Percentiles rank a stretch among this genome's conserved stretches.
Conservation (phyloP, 2,113 vertebrate genomes). For the Neoarius graeffei region DNA sequence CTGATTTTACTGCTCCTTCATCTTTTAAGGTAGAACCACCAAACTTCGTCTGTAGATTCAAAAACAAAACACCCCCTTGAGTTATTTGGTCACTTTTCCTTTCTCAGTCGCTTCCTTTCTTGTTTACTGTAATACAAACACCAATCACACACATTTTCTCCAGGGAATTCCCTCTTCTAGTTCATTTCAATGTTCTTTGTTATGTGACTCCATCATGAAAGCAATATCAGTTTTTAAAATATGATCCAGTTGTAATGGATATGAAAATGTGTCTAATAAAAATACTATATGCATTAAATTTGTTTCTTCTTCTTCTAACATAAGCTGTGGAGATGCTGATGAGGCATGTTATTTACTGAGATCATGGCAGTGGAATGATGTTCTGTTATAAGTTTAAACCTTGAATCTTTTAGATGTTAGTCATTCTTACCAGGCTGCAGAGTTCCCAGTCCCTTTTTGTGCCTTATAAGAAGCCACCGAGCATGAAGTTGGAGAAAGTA, state of each 20-base stretch:
- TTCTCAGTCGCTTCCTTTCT: too few species aligned
- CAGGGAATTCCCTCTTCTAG: too few species aligned
- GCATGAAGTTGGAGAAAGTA: too few species aligned
- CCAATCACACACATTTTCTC: too few species aligned
- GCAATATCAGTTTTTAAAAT: background rate
- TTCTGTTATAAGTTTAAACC: background rate
- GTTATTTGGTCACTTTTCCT: too few species aligned
- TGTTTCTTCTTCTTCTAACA: background rate
- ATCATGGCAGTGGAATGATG: background rate
- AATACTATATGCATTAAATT: background rate
- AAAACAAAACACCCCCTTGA: too few species aligned
- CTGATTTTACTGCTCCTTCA: too few species aligned
- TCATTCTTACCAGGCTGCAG: slow-evolving; percentile 19
- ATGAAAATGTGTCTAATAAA: background rate
- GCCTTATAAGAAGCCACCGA: background rate
- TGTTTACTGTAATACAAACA: too few species aligned
- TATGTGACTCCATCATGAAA: background rate
- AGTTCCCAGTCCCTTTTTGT: background rate
- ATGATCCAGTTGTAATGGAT: background rate
- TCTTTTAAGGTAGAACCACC: too few species aligned
- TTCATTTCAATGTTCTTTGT: too few species aligned
- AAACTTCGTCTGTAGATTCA: too few species aligned
- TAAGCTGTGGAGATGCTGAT: background rate
- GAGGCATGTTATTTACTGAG: background rate
- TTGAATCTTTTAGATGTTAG: background rate